phyloP scores from a whole-genome alignment of 2,797 vertebrate species.

The Stomatorhinus walkeri region DNA sequence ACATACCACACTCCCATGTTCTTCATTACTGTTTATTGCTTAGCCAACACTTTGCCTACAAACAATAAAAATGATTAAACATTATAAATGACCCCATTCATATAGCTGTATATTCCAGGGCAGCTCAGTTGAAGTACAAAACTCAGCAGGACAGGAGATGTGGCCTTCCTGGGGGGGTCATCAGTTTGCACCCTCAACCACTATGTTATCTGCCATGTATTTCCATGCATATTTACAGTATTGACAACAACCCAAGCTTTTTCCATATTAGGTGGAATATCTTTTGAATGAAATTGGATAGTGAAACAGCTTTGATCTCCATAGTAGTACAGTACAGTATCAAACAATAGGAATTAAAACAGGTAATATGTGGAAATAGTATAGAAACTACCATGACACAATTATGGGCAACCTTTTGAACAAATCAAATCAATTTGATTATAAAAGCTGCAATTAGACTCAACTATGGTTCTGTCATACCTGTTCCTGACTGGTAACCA shows the following conservation, averaged over 20 bases:
- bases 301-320: not conserved
- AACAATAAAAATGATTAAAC: not conserved
- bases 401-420: not conserved
- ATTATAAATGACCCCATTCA: not conserved
- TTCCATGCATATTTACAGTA: not conserved
- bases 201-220: not conserved
- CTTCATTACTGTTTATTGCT: not conserved
- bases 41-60: not conserved
- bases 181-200: not conserved
- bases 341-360: not conserved
- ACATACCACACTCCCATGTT: not conserved
- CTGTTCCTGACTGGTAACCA: not conserved
- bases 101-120: not conserved
- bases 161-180: not conserved
- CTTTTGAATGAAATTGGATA: not conserved
- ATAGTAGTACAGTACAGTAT: not conserved
- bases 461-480: not conserved
- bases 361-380: not conserved
- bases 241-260: not conserved
- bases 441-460: not conserved
- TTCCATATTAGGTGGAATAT: not conserved
- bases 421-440: not conserved
- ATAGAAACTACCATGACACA: not conserved
- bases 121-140: not conserved
- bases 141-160: not conserved